Evolutionary conservation across 2,113 vertebrate genomes (phyloP), one percentile per base, ranked within the genome.

Genomic region (Synodontis membranacea): DNA sequence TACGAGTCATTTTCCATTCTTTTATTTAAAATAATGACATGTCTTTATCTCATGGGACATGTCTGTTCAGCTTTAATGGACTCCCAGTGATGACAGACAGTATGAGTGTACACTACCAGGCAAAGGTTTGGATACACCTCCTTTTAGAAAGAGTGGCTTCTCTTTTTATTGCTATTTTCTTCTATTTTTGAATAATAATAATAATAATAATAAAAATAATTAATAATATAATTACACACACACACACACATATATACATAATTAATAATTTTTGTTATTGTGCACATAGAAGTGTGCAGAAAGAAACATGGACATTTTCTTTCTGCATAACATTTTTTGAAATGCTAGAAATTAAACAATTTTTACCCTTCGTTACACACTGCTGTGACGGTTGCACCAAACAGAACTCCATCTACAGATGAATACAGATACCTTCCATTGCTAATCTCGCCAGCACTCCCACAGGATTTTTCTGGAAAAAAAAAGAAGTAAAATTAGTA

Each of bases 391-490:
- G 0, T 50, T 11, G 88, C 86, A 0, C 90, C 90, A 89, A 87
- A 89, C n/a, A 31, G 21, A 48, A 70, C 42, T 75, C 83, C 88
- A 2, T 87, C 42, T 78, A 2, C 14, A 5, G 70, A 6, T 17
- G 5, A 15, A 4, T 42, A 12, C 6, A 31, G 3, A 85, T 88
- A 91, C 62, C 0, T 28, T 17, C 90, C 90, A 89, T 91, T 23
- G 0, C 0, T 0, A 37, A 91, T 4, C 0, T 90, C 89, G 17
- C 15, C 4, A 28, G 58, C 88, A 39, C n/a, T 10, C 9, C 84
- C 84, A 87, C 90, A 91, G 2, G 79, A 25, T 66, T 60, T 90
- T 83, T 46, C 90, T 91, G 39, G 4, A 70, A 86, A 21, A 89
- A 58, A 78, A 8, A 64, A 44, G 0, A n/a, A 66, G 14, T 17